Conservation (phyloP, 1,140 invertebrate genomes). For the Reticulitermes speratus region DNA sequence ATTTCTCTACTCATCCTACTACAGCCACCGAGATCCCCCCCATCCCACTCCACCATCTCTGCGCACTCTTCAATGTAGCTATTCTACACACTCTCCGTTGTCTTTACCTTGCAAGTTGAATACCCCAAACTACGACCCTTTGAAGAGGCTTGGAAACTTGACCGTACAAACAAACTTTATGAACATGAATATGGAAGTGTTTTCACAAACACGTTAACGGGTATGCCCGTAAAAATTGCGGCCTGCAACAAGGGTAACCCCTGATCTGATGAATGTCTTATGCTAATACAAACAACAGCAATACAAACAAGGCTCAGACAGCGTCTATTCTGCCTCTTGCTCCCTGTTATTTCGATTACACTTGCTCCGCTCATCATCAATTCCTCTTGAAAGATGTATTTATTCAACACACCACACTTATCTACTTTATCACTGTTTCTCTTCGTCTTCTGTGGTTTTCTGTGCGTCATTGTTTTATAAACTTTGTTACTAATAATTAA, state of each 20-base stretch:
- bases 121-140: not conserved
- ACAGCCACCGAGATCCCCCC: not conserved
- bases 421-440: no score
- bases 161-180: conserved; percentile 3
- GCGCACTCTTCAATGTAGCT: not conserved
- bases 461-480: no score
- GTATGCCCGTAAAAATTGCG: not conserved
- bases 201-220: not conserved
- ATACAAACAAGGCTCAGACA: not conserved
- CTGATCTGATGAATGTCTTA: conserved; percentile 6
- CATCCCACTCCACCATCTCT: not conserved
- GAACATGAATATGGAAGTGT: conserved; percentile 7
- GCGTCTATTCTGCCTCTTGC: not conserved
- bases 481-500: no score
- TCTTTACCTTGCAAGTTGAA: conserved; percentile 13
- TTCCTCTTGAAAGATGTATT: not conserved
- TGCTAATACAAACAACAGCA: not conserved
- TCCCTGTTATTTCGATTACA: not conserved
- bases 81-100: not conserved
- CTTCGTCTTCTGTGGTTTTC: no score
- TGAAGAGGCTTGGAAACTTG: not conserved
- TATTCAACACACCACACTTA: no score
- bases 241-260: not conserved
- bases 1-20: conserved; percentile 12
- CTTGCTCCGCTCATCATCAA: no score